These are phyloP conservation scores for Autographa gamma DNA, from an alignment of 2,888 invertebrate genomes.

Conservation along the genomic window DNA sequence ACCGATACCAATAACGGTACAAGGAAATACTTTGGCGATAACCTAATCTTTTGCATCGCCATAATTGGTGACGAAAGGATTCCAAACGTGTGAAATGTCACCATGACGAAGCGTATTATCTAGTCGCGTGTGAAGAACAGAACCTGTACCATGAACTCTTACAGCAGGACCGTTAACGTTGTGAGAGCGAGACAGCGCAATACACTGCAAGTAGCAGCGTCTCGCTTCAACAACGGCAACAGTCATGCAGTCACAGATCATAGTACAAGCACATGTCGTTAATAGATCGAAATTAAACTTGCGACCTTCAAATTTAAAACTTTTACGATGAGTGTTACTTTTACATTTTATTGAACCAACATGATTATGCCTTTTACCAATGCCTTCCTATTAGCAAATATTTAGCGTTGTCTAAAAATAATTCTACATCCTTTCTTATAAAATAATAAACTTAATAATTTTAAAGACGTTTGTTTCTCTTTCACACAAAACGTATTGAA, in stretches of 20 bases:
- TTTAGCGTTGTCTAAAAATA: no score
- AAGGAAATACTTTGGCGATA: slow-evolving; percentile 1
- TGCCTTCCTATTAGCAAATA: no score
- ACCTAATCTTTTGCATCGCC: background rate
- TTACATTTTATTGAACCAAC: background rate
- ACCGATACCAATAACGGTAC: background rate
- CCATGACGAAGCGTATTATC: slow-evolving; percentile 6
- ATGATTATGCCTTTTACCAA: no score
- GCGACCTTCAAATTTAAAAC: background rate
- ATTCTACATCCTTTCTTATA: no score
- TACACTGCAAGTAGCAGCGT: no score
- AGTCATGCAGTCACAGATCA: no score
- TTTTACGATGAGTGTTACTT: background rate
- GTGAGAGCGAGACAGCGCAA: no score
- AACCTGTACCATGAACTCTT: background rate
- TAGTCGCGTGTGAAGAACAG: background rate
- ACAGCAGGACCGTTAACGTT: background rate
- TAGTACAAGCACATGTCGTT: background rate
- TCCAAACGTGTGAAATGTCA: slow-evolving; percentile 3
- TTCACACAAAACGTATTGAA: no score
- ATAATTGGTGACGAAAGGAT: background rate
- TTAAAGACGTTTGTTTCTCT: no score
- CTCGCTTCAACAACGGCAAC: no score
- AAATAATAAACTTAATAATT: no score
- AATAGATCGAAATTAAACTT: background rate